These are phyloP conservation scores for Odontophorus gujanensis DNA, from an alignment of 2,113 vertebrate genomes.

Conservation along the genomic window DNA sequence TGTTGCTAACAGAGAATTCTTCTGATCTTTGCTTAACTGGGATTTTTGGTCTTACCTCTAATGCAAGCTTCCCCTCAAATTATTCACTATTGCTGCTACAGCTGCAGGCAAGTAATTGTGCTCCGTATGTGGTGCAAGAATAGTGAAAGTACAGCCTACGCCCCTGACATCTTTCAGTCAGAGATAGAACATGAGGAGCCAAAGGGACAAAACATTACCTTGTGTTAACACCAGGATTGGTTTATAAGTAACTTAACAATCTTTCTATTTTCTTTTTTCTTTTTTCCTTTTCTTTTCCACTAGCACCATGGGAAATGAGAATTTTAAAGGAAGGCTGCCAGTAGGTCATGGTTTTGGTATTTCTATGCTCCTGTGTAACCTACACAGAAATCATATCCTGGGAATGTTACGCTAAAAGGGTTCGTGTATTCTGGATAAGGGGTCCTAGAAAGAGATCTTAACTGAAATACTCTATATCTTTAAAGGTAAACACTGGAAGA, in stretches of 20 bases:
- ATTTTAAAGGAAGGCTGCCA: neutral
- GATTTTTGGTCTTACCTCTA: neutral
- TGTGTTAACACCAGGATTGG: neutral
- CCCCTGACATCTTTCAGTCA: neutral
- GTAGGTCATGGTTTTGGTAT: neutral
- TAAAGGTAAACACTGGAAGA: neutral
- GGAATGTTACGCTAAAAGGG: neutral
- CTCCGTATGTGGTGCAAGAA: accelerated
- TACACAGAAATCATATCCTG: accelerated
- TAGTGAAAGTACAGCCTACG: neutral
- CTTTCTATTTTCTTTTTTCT: neutral
- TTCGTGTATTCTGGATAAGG: neutral
- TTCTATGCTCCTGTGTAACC: neutral
- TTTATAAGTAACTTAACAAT: neutral
- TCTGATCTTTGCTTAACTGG: neutral
- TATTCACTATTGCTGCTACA: neutral
- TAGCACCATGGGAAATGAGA: neutral
- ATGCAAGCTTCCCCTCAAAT: neutral
- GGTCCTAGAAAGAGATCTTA: neutral
- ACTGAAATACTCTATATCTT: neutral
- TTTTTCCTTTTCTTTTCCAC: neutral
- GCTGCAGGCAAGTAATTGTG: neutral
- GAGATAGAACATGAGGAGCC: accelerated
- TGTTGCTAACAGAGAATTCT: neutral
- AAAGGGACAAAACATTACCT: neutral